Evolutionary conservation across 2,888 invertebrate species (phyloP), one percentile per base, ranked within the genome.

Genomic region (Physocephala rufipes): DNA sequence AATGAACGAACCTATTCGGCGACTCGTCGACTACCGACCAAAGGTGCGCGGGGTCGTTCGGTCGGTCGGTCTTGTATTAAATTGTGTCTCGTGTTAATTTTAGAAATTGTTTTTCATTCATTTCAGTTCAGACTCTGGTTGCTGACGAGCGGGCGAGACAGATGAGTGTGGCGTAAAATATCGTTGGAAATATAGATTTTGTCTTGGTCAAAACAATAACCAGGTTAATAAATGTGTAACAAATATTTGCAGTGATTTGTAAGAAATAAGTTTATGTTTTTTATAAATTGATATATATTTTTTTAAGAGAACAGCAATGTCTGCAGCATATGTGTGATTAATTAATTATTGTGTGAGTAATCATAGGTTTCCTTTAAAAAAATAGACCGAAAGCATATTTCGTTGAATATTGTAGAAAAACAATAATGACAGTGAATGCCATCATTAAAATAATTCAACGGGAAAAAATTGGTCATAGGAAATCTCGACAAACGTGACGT

Each of bases 81-180:
- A 73, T 71, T 71, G 65, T 68, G 74, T 76, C 74, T 75, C 74
- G 76, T 80, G 81, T 81, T 82, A 83, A 81, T 80, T 83, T 83
- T 82, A 82, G 82, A 83, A 82, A 81, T 79, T 80, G 79, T 79
- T 79, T 73, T 78, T 75, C 76, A 77, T 82, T 85, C 83, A 84
- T 82, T 84, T 83, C 79, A 80, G 79, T 84, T 85, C 80, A 81
- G 82, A 78, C 80, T 79, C 79, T 81, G 80, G 78, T 77, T 74
- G 79, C 77, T 77, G 74, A 79, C 77, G 77, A 78, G 76, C 80
- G 79, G 77, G 77, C 72, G n/a, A 75, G 74, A 66, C 74, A 73
- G 74, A 66, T 74, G 74, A 74, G 26, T 43, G 65, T 71, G 51
- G 71, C 45, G 63, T 53, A 70, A 51, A 67, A 71, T 58, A 58